Evolutionary conservation across 2,797 vertebrate species (phyloP), one percentile per base, ranked within the genome.

Genomic region (Melanotaenia maccullochi): DNA sequence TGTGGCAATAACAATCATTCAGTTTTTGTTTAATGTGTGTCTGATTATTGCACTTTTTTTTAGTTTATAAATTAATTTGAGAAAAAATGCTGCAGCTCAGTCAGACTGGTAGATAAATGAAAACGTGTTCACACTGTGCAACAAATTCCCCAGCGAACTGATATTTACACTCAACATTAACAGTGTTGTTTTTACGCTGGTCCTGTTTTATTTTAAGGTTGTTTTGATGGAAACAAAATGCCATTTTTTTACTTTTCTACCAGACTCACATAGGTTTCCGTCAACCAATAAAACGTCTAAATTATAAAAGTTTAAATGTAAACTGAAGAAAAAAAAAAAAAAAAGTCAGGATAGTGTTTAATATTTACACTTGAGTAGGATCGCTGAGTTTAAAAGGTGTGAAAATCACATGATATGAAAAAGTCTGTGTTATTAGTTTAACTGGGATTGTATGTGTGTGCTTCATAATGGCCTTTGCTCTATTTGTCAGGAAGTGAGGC

Each of bases 401-500:
- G 55, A n/a, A 70, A 40, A 22, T 28, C 9, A 63, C 9, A 55
- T 38, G 58, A 54, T 1, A 65, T 25, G 1, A 60, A 14, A 54
- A 36, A 14, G 20, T 32, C 4, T 18, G 16, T 20, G 33, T 58
- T 57, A 12, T 33, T 18, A 32, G 7, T 56, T 76, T 49, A 65
- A 66, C 55, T 16, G 42, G 38, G 5, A 51, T 22, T 18, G 13
- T 51, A 5, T 24, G 28, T 22, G 32, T 32, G 9, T 11, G 6
- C 47, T 33, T 28, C 57, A 61, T 22, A 24, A 2, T 68, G 74
- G 78, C 75, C 80, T 87, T 84, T 77, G 79, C 36, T 62, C 63
- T 60, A 58, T 77, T 76, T 65, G 65, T 54, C 75, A 81, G 79
- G 81, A 88, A 77, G 61, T 0, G 5, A 66, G 44, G 73, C 22